Evolutionary conservation across 2,888 invertebrate genomes (phyloP), one percentile per base, ranked within the genome.

Genomic region (Suillia variegata): DNA sequence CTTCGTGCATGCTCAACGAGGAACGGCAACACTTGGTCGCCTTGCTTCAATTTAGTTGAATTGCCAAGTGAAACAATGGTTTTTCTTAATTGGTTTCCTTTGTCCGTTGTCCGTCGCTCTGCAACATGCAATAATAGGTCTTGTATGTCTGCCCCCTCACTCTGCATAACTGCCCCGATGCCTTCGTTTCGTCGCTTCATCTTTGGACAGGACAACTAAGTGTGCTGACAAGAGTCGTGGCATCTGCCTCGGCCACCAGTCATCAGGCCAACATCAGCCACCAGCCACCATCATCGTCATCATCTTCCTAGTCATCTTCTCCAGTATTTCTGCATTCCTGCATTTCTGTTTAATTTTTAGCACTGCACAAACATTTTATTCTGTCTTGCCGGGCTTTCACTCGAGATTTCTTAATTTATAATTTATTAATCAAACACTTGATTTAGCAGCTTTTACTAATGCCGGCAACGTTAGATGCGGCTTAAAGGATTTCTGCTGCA

Each of bases 11-110:
- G 31, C 31, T 31, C 31, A 8, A 12, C 31, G 12, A 31, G 12
- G 6, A 31, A 31, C 31, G 12, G 31, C 31, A 31, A 12, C 31
- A 31, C 31, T 38, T 20, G 45, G 18, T 18, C 13, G 18, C 45
- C n/a, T 6, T 4, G 8, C 15, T 70, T 75, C 73, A 75, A 74
- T 76, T 75, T 75, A 70, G 73, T 74, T 76, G 70, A 76, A 77
- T 76, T 80, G 74, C 76, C 76, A 75, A 76, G 68, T 70, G 79
- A 75, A 80, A 79, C 79, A 78, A 79, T 78, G 76, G 76, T 69
- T 76, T 72, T 75, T 79, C 77, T 78, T 78, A 78, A 78, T 78
- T 78, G 78, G 79, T 79, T 78, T 80, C 75, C 72, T 78, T 78
- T 80, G 78, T 78, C 71, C 70, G 55, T 5, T n/a, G n/a, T n/a